These are phyloP conservation scores for Sciurus vulgaris DNA, from an alignment of 2,797 vertebrate species.

Conservation along the genomic window DNA sequence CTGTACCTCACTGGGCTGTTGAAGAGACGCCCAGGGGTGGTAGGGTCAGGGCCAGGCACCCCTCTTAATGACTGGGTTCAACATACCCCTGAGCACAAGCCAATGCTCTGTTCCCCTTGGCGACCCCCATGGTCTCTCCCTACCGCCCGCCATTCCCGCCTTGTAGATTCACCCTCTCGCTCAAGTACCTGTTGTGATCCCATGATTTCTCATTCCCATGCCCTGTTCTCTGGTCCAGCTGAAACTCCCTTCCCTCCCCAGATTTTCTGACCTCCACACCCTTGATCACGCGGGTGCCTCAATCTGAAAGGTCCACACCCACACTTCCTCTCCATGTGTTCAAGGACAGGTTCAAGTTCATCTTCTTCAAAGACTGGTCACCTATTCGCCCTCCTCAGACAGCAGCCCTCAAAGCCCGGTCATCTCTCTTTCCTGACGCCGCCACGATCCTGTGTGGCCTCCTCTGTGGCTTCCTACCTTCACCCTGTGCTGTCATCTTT, in stretches of 20 bases:
- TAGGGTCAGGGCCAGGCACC: not conserved
- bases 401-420: not conserved
- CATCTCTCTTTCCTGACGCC: not conserved
- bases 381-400: not conserved
- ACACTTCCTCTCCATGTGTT: not conserved
- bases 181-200: slow-evolving; percentile 21
- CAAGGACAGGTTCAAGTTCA: not conserved
- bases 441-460: not conserved
- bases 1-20: not conserved
- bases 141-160: too few species aligned
- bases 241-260: not conserved
- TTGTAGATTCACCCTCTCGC: not conserved
- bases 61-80: not conserved
- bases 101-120: not conserved
- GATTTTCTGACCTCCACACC: slow-evolving; percentile 13
- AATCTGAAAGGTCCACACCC: not conserved
- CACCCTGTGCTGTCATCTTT: not conserved
- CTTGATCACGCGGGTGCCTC: not conserved
- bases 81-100: not conserved
- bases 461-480: not conserved
- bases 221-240: not conserved
- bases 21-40: not conserved
- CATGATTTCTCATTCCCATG: not conserved
- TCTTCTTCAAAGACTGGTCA: slow-evolving; percentile 27
- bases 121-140: not conserved